Evolutionary conservation across 2,113 vertebrate genomes (phyloP), one percentile per base, ranked within the genome.

Genomic region (Calyptomena viridis): DNA sequence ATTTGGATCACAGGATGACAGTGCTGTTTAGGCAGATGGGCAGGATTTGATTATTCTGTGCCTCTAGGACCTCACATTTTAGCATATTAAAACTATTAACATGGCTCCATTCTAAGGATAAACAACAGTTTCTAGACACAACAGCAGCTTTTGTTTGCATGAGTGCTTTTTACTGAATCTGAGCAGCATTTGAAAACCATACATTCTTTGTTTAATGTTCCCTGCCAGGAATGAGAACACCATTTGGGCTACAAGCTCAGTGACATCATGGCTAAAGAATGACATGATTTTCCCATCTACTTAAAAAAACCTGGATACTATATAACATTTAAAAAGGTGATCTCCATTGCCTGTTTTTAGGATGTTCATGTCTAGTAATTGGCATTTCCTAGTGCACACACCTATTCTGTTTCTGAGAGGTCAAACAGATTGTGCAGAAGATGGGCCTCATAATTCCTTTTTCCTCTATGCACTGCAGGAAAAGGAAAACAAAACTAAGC

Each of bases 151-250:
- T 85, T 94, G 93, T 94, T 97, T 96, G 85, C 8, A 2, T 77
- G 80, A 95, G 72, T 80, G 60, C 60, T 94, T 93, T 94, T 92
- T 82, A 63, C 69, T 94, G 69, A 95, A 90, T 93, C 73, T 55
- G 77, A 96, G 78, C 53, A 95, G 66, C 58, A 87, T 95, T 94
- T 91, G 55, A 92, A 96, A 95, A 91, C 87, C 84, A 95, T 93
- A 93, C 76, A 74, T 84, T 92, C 71, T 96, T 93, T 90, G 83
- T 95, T 96, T 92, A 96, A 94, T 16, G 6, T 69, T 86, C 62
- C 71, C 69, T 90, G 97, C 96, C 96, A 97, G 91, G 92, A 96
- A 93, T 96, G 94, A 96, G 95, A 95, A 88, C 94, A 95, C 25
- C 83, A 91, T 49, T 96, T 95, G 96, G 96, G 93, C 76, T 90